Conservation (phyloP, 92 coral and sea anemone species). For the Phenganax stokvisi region DNA sequence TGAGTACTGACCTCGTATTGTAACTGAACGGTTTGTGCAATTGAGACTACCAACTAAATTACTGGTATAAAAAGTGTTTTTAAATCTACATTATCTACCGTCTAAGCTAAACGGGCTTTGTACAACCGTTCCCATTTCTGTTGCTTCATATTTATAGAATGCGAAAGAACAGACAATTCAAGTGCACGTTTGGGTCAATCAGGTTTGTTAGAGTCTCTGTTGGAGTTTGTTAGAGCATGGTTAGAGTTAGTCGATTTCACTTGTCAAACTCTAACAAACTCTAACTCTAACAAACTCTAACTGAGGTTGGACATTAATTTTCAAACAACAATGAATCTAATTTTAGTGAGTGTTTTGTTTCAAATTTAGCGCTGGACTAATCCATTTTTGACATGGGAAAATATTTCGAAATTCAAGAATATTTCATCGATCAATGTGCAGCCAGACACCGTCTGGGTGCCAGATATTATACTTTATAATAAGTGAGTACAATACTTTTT, state of each 20-base stretch:
- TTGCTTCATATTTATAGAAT: conserved; percentile 49
- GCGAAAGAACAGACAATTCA: conserved; percentile 72
- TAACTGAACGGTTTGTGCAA: too few relatives aligned
- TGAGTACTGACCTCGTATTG: conserved; percentile 24
- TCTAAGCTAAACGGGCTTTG: too few relatives aligned
- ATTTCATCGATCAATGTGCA: conserved; percentile 55
- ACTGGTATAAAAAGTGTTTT: too few relatives aligned
- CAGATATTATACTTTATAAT: conserved; percentile 86
- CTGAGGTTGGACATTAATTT: neutral
- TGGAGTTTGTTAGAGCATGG: too few relatives aligned
- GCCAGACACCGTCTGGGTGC: conserved; percentile 73
- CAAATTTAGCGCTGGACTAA: conserved; percentile 65
- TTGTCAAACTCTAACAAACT: too few relatives aligned
- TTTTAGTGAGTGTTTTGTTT: neutral
- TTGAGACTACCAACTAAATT: too few relatives aligned
- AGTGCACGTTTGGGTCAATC: conserved; percentile 73
- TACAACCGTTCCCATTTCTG: too few relatives aligned
- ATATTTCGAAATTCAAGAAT: conserved; percentile 53
- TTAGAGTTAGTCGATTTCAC: too few relatives aligned
- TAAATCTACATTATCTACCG: neutral
- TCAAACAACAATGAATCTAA: neutral
- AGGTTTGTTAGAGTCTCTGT: conserved; percentile 45
- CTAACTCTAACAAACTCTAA: too few relatives aligned
- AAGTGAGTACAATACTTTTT: conserved; percentile 58
- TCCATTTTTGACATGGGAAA: conserved; percentile 67